Base-by-base conservation (phyloP, 1,140 invertebrate genomes). In the Campoletis sonorensis region DNA sequence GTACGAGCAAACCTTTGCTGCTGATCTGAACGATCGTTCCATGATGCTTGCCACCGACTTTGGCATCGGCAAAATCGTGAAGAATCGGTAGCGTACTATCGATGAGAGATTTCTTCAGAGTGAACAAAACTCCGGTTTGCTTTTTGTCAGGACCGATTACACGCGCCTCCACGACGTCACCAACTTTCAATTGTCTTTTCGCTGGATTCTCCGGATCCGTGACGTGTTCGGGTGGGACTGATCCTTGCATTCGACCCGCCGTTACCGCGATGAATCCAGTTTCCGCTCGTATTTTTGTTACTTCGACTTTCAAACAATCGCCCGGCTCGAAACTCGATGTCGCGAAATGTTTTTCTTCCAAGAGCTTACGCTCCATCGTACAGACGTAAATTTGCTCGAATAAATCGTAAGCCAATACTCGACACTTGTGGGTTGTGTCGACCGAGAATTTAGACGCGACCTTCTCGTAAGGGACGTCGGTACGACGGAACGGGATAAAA, bases 321-420 rank as follows among this genome's bases (percentile, higher is more conserved):
- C 95, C 95, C 0, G 92, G 79, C 73, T 89, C 85, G 0, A 95
- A 84, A 85, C 94, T 93, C n/a, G 87, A 85, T 4, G 90, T 73
- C 0, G 88, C 89, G 61, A 94, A 93, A 82, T 90, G 85, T 70
- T 92, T 92, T 68, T 93, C 88, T 45, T 93, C 87, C 0, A 95
- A 79, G 2, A 94, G 37, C 15, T 91, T 86, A 76, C 92, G 88
- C 86, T 95, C 92, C 86, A 94, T 93, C 1, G 93, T 92, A 81
- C 94, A 94, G 51, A 95, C 90, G 82, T 94, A 95, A 18, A 93
- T 84, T 18, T 89, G 90, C 76, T 95, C 94, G 77, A 95, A 91
- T 4, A 88, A 87, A 85, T 92, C 92, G 86, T 94, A 95, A 11
- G 92, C 88, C 2, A 95, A 79, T 5, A 96, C 84, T 73, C 95